Base-by-base conservation (phyloP, 1,140 invertebrate genomes). In the Microvelia longipes region DNA sequence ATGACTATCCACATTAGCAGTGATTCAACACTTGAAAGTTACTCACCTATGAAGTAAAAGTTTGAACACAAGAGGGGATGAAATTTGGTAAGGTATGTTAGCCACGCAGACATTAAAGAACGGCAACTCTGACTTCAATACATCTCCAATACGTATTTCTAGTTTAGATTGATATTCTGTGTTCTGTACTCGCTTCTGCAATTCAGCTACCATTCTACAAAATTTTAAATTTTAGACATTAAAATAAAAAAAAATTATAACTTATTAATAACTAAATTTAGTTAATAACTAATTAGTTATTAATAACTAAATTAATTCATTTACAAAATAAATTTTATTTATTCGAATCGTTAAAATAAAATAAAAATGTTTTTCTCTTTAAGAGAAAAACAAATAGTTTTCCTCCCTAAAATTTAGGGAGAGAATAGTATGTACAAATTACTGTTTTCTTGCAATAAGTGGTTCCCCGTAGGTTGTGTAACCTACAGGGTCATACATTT, bases 51-150 rank as follows among this genome's bases (percentile, higher is more conserved):
- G 96, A n/a, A 97, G 81, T 15, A 99, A 82, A 63, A 99, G 80
- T 82, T 98, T 98, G 77, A 98, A 99, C 1, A 99, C 90, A 76
- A 99, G 86, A 0, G 97, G 96, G 1, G 97, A 99, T 74, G 96
- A 98, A 75, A 99, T 99, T 85, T 97, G 94, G 80, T 99, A 99
- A 0, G 97, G 97, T 28, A 99, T 86, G 83, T 99, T 99, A n/a
- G 98, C 96, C 27, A 99, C 93, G 82, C 97, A 99, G n/a, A 98
- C 85, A 82, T 99, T 94, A 79, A 99, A 99, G 77, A 93, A 96
- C n/a, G 96, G 96, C 71, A 98, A 82, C 66, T 98, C 90, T 30
- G 88, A 88, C 83, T 97, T 98, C 1, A 99, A 81, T 15, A 96
- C 93, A 84, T 99, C 96, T 27, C 97, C 97, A 72, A 96, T 85